Evolutionary conservation across 2,797 vertebrate species (phyloP).

Genomic region (Myiothlypis coronata): DNA sequence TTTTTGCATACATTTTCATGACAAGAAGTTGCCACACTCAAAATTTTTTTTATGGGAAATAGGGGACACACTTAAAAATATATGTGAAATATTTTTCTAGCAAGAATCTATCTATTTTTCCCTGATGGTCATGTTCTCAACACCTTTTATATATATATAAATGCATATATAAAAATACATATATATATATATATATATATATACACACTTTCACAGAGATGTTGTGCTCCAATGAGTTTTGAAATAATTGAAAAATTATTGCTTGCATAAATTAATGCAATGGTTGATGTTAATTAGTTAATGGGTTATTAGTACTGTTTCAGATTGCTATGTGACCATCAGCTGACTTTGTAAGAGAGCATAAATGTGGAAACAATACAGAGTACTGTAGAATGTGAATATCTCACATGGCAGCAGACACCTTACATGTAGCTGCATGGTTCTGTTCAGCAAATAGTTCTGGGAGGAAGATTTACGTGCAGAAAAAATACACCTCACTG

Average conservation of each 20-base stretch:
- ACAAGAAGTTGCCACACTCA: background rate
- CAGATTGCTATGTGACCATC: background rate
- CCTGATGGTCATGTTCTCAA: too few species aligned
- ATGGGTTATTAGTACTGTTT: background rate
- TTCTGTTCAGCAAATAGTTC: background rate
- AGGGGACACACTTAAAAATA: background rate
- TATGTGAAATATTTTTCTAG: too few species aligned
- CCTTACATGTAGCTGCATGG: background rate
- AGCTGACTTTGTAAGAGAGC: background rate
- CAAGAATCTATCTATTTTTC: too few species aligned
- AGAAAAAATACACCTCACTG: background rate
- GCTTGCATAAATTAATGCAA: background rate
- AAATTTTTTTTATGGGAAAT: background rate
- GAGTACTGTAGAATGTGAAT: too few species aligned
- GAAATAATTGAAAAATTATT: background rate
- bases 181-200: too few species aligned
- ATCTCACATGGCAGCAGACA: background rate
- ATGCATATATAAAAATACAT: too few species aligned
- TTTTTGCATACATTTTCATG: background rate
- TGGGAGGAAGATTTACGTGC: background rate
- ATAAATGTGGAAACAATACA: background rate
- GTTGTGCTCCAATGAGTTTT: background rate
- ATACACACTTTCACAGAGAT: too few species aligned
- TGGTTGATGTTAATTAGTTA: background rate
- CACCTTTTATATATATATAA: too few species aligned